A percentile compares a stretch with the other conserved stretches of the same genome.
These are phyloP conservation scores for Rhinogobio ventralis DNA, from an alignment of 2,797 vertebrate species.

Conservation along the genomic window DNA sequence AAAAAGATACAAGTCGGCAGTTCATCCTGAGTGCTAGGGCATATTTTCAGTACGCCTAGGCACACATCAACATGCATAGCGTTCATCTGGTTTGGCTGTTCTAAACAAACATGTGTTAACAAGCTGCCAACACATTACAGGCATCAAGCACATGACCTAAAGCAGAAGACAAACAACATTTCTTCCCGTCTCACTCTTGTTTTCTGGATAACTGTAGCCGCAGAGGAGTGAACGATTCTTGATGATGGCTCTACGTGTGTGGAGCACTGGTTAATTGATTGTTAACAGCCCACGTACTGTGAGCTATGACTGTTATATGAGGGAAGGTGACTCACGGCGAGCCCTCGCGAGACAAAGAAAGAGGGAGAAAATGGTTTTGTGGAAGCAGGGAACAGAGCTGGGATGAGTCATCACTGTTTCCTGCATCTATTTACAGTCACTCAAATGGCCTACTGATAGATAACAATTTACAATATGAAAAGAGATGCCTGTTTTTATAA, in stretches of 20 bases:
- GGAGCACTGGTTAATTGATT: constrained; percentile 52
- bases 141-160: constrained; percentile 33
- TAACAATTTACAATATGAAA: constrained; percentile 10
- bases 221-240: constrained; percentile 28
- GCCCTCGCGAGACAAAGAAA: constrained; percentile 8
- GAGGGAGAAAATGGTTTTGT: constrained; percentile 14
- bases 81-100: neutral
- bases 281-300: constrained; percentile 58
- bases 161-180: constrained; percentile 41
- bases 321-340: constrained; percentile 68
- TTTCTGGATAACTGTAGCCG: neutral
- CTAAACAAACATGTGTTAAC: constrained; percentile 42
- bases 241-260: constrained; percentile 24
- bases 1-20: neutral
- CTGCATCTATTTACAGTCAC: constrained; percentile 59
- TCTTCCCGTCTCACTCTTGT: constrained; percentile 8
- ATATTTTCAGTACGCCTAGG: neutral
- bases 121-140: constrained; percentile 36
- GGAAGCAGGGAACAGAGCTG: constrained; percentile 22
- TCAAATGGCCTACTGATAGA: constrained; percentile 32
- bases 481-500: neutral
- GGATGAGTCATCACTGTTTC: constrained; percentile 59
- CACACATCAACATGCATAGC: constrained; percentile 2
- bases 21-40: neutral
- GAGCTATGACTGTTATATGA: constrained; percentile 58